These are phyloP conservation scores for Drosophila borborema DNA, from an alignment of 2,888 invertebrate species.

Conservation along the genomic window DNA sequence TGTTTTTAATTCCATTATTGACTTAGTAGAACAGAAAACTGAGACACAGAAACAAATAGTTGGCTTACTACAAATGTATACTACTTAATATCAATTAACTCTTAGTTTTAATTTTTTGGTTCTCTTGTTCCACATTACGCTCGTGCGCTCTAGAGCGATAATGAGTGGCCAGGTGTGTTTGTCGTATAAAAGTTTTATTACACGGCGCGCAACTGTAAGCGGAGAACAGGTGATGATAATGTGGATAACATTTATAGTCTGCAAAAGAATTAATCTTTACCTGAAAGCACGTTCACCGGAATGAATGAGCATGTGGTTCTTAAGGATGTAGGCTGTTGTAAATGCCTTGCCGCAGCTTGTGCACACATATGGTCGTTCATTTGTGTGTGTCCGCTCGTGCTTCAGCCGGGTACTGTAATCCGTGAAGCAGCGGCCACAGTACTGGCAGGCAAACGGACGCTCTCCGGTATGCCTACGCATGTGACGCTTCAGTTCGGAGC, in stretches of 20 bases:
- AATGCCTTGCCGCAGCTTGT: conserved; percentile 75
- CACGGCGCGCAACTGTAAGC: conserved; percentile 55
- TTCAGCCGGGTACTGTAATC: conserved; percentile 71
- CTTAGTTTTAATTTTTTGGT: not conserved
- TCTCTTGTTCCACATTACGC: conserved; percentile 48
- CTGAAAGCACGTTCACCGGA: conserved; percentile 70
- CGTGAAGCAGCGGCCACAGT: conserved; percentile 67
- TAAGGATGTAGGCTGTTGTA: conserved; percentile 69
- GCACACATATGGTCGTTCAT: conserved; percentile 75
- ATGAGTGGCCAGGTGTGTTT: conserved; percentile 59
- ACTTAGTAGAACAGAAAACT: not conserved
- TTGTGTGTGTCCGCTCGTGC: conserved; percentile 76
- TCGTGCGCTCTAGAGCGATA: conserved; percentile 58
- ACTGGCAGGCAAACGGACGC: conserved; percentile 71
- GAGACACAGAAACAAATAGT: not conserved
- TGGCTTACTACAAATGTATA: not conserved
- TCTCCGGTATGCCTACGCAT: conserved; percentile 70
- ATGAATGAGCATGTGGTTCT: conserved; percentile 71
- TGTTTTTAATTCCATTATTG: not conserved
- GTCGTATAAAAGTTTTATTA: conserved; percentile 60
- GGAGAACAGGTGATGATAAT: not conserved
- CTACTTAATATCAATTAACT: conserved; percentile 8
- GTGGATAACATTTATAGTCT: not conserved
- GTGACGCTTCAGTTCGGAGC: conserved; percentile 70
- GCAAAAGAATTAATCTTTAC: conserved; percentile 6